Base-by-base conservation (phyloP, 2,888 invertebrate species). In the Chrysotoxum bicinctum region DNA sequence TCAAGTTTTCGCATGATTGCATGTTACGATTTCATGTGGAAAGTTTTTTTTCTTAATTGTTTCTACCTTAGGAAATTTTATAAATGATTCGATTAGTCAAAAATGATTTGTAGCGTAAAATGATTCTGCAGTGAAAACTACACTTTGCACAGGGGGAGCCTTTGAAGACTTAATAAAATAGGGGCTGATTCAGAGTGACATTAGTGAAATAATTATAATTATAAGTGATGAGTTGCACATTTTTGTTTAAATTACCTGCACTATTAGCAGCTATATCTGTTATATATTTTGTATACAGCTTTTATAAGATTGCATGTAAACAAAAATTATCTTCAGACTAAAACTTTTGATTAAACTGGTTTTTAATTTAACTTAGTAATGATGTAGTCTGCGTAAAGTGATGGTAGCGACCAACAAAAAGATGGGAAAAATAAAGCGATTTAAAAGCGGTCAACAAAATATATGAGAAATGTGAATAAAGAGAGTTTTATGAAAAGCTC, bases 81-180 rank as follows among this genome's bases (percentile, higher is more conserved):
- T 64, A 74, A 83, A 74, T 78, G 68, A 70, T 78, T 50, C 78
- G 69, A 83, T 83, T 78, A 78, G 78, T 78, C 78, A 78, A 30
- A 74, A 62, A 56, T 58, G 73, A 78, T 83, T 62, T 77, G 62
- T 23, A 68, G 52, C n/a, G 60, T 68, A 58, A 68, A 68, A 5
- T 72, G n/a, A n/a, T 54, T 6, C 66, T 43, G 54, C 54, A 35
- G 60, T 43, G 21, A 23, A 62, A 16, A 21, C 10, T 3, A 54
- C 10, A 43, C 26, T 19, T 32, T 26, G 19, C 7, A 9, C 37
- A 19, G 19, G 21, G 19, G 3, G 14, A 37, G 10, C 35, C 54
- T 72, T 72, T 19, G 19, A 50, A 12, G 30, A 4, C 21, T 48
- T 30, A 37, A 32, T 37, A 58, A 19, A 12, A 60, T 45, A 26